phyloP scores from a whole-genome alignment of 2,797 vertebrate genomes.

The Mormyrops boulengeri region DNA sequence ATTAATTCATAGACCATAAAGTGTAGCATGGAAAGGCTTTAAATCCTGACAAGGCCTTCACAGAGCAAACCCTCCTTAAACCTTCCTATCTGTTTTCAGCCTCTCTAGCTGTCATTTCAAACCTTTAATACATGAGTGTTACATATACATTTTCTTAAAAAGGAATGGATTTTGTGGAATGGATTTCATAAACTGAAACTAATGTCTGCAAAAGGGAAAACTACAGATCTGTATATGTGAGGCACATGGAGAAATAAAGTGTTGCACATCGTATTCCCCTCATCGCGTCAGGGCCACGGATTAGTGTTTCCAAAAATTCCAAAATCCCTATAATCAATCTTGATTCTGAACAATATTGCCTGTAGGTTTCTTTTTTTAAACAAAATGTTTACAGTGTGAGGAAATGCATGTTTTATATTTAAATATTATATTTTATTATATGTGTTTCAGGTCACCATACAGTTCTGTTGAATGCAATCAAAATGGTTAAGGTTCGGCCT shows the following conservation, averaged over 20 bases:
- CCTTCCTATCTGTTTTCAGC: slow-evolving; percentile 33
- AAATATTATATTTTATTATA: background rate
- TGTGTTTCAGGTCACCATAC: background rate
- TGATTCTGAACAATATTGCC: background rate
- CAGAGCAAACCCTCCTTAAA: slow-evolving; percentile 26
- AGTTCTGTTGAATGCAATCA: background rate
- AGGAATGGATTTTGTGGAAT: background rate
- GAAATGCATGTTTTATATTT: background rate
- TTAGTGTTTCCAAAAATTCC: background rate
- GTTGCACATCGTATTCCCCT: background rate
- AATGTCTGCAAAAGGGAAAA: background rate
- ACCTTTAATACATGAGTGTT: slow-evolving; percentile 9
- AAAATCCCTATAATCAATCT: background rate
- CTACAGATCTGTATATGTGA: background rate
- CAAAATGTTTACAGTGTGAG: background rate
- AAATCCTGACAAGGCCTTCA: slow-evolving; percentile 34
- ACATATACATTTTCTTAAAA: background rate
- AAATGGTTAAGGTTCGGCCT: background rate
- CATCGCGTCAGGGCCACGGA: background rate
- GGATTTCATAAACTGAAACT: slow-evolving; percentile 1
- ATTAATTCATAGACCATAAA: slow-evolving; percentile 33
- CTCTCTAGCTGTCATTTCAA: slow-evolving; percentile 29
- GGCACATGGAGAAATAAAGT: background rate
- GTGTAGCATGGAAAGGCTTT: slow-evolving; percentile 22
- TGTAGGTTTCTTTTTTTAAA: background rate